Percentiles rank a stretch among this genome's conserved stretches.
Conservation (phyloP, 1,140 invertebrate genomes). For the Ctenoplectra terminalis region DNA sequence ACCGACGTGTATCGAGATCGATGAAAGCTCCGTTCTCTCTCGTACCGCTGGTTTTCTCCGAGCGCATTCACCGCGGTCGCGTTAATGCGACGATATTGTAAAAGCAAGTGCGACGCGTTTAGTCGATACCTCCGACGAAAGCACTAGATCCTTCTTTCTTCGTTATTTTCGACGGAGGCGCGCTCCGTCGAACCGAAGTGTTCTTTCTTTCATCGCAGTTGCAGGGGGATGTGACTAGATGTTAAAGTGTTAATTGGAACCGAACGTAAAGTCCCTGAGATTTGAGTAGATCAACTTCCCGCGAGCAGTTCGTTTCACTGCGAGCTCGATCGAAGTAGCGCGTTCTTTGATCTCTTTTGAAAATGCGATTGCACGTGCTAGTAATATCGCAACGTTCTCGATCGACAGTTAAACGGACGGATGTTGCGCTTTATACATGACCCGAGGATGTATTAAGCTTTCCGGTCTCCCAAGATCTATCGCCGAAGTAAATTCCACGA, state of each 20-base stretch:
- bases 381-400: not conserved
- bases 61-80: not conserved
- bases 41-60: not conserved
- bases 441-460: conserved; percentile 3
- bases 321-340: not conserved
- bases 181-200: too few relatives aligned
- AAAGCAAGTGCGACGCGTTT: not conserved
- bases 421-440: conserved; percentile 16
- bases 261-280: too few relatives aligned
- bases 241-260: too few relatives aligned
- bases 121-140: not conserved
- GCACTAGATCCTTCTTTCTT: not conserved
- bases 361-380: conserved; percentile 9
- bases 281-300: too few relatives aligned
- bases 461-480: not conserved
- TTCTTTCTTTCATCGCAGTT: too few relatives aligned
- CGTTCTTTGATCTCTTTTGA: not conserved
- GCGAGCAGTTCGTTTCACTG: not conserved
- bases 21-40: conserved; percentile 34
- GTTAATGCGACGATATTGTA: conserved; percentile 22
- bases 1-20: conserved; percentile 31
- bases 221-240: too few relatives aligned
- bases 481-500: conserved; percentile 1
- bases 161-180: not conserved
- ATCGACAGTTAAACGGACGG: not conserved